phyloP scores from a whole-genome alignment of 2,888 invertebrate species.

The Tupiocoris notatus region DNA sequence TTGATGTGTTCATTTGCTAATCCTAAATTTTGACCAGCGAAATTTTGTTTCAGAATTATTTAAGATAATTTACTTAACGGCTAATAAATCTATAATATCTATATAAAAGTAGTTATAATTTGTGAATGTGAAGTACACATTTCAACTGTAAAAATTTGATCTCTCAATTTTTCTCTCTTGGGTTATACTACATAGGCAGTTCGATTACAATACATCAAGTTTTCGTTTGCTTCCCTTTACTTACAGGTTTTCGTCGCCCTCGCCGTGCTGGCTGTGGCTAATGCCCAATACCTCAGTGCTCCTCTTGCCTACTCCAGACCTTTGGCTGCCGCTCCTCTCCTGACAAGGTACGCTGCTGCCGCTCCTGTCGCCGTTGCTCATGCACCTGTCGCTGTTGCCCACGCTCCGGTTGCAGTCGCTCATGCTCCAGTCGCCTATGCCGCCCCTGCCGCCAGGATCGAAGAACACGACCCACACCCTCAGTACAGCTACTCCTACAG shows the following conservation, averaged over 20 bases:
- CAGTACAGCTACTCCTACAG: constrained; percentile 50
- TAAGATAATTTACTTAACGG: too few relatives aligned
- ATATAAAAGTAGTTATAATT: too few relatives aligned
- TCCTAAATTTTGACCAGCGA: too few relatives aligned
- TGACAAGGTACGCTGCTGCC: constrained; percentile 20
- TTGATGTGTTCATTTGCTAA: too few relatives aligned
- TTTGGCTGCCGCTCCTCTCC: constrained; percentile 21
- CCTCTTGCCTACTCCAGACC: constrained; percentile 29
- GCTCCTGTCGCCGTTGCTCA: constrained; percentile 17
- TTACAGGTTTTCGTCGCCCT: constrained; percentile 14
- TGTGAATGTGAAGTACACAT: too few relatives aligned
- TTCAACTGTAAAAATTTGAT: too few relatives aligned
- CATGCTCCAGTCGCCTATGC: constrained; percentile 14
- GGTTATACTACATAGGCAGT: too few relatives aligned
- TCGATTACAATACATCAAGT: too few relatives aligned
- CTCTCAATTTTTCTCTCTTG: too few relatives aligned
- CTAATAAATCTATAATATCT: too few relatives aligned
- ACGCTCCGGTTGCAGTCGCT: constrained; percentile 28
- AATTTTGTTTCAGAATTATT: too few relatives aligned
- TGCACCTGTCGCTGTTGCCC: constrained; percentile 24
- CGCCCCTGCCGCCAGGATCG: constrained; percentile 26
- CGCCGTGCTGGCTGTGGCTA: constrained; percentile 34
- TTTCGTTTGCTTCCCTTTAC: too few relatives aligned
- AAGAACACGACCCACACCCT: constrained; percentile 51
- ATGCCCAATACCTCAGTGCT: constrained; percentile 22